Evolutionary conservation across 2,113 vertebrate genomes (phyloP).

Genomic region (Panthera leo): DNA sequence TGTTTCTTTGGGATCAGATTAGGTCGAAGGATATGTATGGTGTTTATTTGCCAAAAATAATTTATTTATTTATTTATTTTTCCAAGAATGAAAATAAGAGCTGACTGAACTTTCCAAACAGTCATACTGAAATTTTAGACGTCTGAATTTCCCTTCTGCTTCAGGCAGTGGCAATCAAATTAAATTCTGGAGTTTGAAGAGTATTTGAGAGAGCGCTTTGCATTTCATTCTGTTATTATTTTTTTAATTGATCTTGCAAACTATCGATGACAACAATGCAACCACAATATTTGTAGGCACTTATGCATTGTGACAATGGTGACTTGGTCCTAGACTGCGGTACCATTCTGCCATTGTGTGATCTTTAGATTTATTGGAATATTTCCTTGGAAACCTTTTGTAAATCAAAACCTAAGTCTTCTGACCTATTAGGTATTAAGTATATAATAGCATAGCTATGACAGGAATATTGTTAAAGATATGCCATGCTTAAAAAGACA

Average conservation of each 20-base stretch:
- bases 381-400: not conserved
- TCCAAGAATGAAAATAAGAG: slow-evolving; percentile 48
- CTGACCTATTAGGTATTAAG: not conserved
- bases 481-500: not conserved
- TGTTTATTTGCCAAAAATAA: slow-evolving; percentile 50
- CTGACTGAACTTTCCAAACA: slow-evolving; percentile 4
- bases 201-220: not conserved
- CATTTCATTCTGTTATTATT: not conserved
- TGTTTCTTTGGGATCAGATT: slow-evolving; percentile 18
- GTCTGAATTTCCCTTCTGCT: slow-evolving; percentile 29
- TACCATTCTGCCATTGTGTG: not conserved
- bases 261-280: not conserved
- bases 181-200: not conserved
- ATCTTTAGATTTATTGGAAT: not conserved
- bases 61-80: not conserved
- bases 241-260: slow-evolving; percentile 23
- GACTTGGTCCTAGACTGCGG: too few species aligned
- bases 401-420: not conserved
- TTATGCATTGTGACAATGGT: accelerated
- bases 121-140: not conserved
- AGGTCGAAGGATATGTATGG: slow-evolving; percentile 42
- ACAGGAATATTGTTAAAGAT: not conserved
- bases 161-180: slow-evolving; percentile 38
- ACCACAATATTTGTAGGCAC: too few species aligned
- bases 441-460: not conserved